phyloP scores from a whole-genome alignment of 37 sponge, comb jelly and placozoan genomes.

The Cliona cf. orientalis region DNA sequence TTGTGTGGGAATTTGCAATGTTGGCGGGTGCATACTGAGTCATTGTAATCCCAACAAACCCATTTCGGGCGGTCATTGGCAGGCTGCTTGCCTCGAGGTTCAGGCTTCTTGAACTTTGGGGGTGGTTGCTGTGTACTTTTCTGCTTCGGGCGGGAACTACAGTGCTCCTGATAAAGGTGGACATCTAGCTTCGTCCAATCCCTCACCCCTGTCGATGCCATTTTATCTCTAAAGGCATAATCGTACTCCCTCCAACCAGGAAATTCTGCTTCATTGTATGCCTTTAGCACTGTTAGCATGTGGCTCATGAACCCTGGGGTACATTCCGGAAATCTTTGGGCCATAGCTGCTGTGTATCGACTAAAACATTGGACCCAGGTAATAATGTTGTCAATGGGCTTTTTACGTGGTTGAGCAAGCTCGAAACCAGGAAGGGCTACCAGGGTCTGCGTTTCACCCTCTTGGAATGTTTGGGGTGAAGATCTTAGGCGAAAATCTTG shows the following conservation, averaged over 20 bases:
- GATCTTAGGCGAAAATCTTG: conserved; percentile 6
- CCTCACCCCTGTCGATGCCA: conserved; percentile 1
- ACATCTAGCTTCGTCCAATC: background rate
- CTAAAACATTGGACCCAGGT: conserved; percentile 2
- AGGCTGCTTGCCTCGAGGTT: background rate
- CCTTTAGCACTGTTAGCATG: conserved; percentile 1
- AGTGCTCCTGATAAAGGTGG: background rate
- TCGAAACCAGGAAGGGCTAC: conserved; percentile 2
- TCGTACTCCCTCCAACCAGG: conserved; percentile 14
- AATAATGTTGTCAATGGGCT: conserved; percentile 4
- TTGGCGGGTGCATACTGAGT: background rate
- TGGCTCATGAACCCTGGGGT: conserved; percentile 8
- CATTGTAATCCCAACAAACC: background rate
- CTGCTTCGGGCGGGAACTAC: background rate
- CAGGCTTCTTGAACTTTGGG: background rate
- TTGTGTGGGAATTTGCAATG: background rate
- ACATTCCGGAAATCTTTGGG: background rate
- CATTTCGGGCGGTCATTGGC: background rate
- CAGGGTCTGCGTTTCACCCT: background rate
- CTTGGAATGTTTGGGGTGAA: background rate
- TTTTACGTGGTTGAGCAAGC: background rate
- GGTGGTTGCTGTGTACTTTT: background rate
- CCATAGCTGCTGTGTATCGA: conserved; percentile 14
- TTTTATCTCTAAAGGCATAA: conserved; percentile 5
- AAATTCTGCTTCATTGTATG: background rate